phyloP scores from a whole-genome alignment of 2,113 vertebrate genomes.

The Ochotona curzoniae region DNA sequence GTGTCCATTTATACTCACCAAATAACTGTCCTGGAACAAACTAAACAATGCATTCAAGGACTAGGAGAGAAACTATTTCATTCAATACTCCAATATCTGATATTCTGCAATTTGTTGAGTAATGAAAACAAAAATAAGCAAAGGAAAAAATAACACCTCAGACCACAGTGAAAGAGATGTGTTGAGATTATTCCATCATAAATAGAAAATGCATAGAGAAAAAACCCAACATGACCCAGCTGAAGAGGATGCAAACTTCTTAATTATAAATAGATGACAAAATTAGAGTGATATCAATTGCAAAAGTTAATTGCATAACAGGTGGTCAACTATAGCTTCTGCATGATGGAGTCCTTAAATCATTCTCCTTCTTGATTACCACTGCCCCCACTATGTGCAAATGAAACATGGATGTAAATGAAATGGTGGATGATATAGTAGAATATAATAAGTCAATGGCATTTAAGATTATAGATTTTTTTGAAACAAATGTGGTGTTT shows the following conservation, averaged over 20 bases:
- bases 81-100: not conserved
- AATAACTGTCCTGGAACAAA: constrained; percentile 7
- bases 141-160: not conserved
- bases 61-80: not conserved
- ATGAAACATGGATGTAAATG: not conserved
- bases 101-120: not conserved
- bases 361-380: not conserved
- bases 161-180: not conserved
- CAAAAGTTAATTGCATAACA: not conserved
- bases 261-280: not conserved
- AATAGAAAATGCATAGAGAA: not conserved
- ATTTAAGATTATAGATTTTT: not conserved
- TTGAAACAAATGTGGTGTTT: not conserved
- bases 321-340: not conserved
- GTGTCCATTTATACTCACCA: not conserved
- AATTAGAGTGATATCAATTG: not conserved
- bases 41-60: not conserved
- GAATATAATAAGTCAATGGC: not conserved
- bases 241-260: not conserved
- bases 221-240: not conserved
- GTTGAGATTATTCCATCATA: constrained; percentile 2
- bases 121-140: not conserved
- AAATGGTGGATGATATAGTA: not conserved
- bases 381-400: not conserved
- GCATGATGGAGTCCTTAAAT: not conserved